Conservation (phyloP, 2,888 invertebrate genomes). For the Lycaena phlaeas region DNA sequence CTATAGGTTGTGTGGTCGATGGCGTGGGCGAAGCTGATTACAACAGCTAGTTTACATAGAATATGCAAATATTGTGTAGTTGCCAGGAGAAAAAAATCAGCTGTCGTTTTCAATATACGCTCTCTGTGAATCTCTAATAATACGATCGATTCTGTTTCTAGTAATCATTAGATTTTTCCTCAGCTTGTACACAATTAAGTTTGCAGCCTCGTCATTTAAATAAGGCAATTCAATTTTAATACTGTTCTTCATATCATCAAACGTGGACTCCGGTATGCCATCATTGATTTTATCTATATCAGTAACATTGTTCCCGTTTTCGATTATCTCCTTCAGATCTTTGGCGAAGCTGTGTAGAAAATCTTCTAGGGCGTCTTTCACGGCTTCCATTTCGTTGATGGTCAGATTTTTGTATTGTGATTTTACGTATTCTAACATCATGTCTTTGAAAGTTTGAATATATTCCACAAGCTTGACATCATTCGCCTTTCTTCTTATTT, state of each 20-base stretch:
- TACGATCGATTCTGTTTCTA: slow-evolving; percentile 21
- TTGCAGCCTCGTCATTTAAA: slow-evolving; percentile 19
- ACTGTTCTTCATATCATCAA: slow-evolving; percentile 22
- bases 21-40: no score
- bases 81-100: no score
- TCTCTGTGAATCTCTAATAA: slow-evolving; percentile 21
- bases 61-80: no score
- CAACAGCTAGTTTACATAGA: no score
- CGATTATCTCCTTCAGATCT: slow-evolving; percentile 25
- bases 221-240: slow-evolving; percentile 23
- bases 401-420: slow-evolving; percentile 22
- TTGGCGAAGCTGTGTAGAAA: slow-evolving; percentile 27
- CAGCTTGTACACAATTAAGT: slow-evolving; percentile 24
- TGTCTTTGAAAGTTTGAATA: slow-evolving; percentile 24
- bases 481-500: slow-evolving; percentile 1
- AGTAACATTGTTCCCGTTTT: slow-evolving; percentile 10
- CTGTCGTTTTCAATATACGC: slow-evolving; percentile 13
- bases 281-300: slow-evolving; percentile 18
- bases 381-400: slow-evolving; percentile 17
- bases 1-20: no score
- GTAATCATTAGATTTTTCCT: slow-evolving; percentile 24
- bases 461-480: slow-evolving; percentile 18
- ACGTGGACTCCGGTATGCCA: slow-evolving; percentile 22
- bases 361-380: slow-evolving; percentile 24
- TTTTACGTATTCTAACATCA: slow-evolving; percentile 25